Percentiles rank a stretch among this genome's conserved stretches.
These are phyloP conservation scores for Nyctibius grandis DNA, from an alignment of 2,797 vertebrate genomes.

Conservation along the genomic window DNA sequence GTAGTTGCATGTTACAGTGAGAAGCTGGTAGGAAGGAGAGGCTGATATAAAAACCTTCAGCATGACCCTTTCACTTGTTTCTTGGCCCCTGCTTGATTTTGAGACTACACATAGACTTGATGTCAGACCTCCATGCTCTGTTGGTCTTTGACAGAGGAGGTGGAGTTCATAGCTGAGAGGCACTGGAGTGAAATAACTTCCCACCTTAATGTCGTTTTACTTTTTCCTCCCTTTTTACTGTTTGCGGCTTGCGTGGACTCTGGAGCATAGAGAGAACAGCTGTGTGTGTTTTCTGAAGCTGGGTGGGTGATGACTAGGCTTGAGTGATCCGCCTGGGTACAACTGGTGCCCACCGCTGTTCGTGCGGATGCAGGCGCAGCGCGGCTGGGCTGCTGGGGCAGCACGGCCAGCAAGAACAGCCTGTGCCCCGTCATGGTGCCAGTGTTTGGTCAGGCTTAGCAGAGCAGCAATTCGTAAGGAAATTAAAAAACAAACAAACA, in stretches of 20 bases:
- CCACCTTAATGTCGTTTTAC: background rate
- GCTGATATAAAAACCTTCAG: background rate
- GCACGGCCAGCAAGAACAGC: accelerated
- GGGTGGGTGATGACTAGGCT: background rate
- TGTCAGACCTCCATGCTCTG: background rate
- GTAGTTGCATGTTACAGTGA: background rate
- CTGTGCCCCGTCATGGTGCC: accelerated
- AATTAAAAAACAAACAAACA: background rate
- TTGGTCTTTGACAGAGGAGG: background rate
- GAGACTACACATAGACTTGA: background rate
- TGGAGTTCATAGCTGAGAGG: background rate
- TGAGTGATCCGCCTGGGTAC: background rate
- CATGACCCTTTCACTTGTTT: background rate
- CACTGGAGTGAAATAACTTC: background rate
- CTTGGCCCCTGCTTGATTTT: background rate
- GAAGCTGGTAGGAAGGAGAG: background rate
- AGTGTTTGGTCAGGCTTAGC: background rate
- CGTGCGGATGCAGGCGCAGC: too few species aligned
- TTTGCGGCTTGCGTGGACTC: background rate
- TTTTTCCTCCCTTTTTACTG: background rate
- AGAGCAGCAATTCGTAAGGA: background rate
- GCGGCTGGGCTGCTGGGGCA: background rate
- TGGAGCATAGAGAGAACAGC: background rate
- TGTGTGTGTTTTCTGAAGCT: background rate
- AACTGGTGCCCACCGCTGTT: accelerated